Percentiles rank a stretch among this genome's conserved stretches.
Conservation (phyloP, 2,888 invertebrate species). For the Limenitis camilla region DNA sequence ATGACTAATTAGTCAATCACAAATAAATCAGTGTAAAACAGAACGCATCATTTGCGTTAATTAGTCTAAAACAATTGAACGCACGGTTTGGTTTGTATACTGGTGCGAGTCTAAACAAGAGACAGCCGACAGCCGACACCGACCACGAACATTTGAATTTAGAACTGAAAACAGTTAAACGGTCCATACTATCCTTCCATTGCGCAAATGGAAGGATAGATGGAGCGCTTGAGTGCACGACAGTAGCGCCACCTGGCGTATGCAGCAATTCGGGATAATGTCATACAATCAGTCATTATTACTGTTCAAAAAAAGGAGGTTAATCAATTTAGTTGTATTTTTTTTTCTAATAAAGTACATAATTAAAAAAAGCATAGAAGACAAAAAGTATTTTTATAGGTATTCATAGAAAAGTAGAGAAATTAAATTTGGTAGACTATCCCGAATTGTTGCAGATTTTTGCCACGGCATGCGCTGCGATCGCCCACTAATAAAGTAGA, state of each 20-base stretch:
- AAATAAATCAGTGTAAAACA: conserved; percentile 60
- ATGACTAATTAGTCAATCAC: conserved; percentile 71
- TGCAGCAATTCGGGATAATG: not conserved
- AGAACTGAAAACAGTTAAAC: not conserved
- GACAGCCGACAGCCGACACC: conserved; percentile 49
- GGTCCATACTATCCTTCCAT: not conserved
- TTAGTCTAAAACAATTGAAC: conserved; percentile 60
- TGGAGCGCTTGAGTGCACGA: conserved; percentile 1
- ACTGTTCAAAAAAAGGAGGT: too few species aligned
- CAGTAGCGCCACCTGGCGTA: not conserved
- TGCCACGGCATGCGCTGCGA: too few species aligned
- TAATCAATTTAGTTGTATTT: too few species aligned
- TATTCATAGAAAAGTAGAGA: too few species aligned
- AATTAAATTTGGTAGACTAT: too few species aligned
- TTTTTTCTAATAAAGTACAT: too few species aligned
- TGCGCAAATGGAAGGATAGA: not conserved
- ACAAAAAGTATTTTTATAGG: too few species aligned
- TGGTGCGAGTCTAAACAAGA: conserved; percentile 66
- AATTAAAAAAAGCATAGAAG: too few species aligned
- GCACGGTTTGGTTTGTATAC: conserved; percentile 69
- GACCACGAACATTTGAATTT: conserved; percentile 16
- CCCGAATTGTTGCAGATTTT: too few species aligned
- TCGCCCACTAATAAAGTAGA: not conserved
- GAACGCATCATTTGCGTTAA: conserved; percentile 63
- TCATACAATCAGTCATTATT: too few species aligned